Base-by-base conservation (phyloP, 2,888 invertebrate genomes). In the Andrena dorsata region DNA sequence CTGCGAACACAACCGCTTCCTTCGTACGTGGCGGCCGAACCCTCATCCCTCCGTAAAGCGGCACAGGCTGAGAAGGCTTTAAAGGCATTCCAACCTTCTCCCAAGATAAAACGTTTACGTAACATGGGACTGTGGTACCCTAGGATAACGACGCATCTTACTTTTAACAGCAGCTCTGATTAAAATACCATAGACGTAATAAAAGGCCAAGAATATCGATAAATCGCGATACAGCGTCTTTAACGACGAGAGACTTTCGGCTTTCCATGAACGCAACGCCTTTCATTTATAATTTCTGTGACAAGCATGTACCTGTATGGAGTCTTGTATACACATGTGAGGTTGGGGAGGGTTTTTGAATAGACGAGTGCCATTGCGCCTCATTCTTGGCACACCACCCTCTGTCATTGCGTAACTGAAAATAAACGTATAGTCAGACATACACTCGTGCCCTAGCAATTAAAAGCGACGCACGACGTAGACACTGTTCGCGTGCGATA, bases 271-370 rank as follows among this genome's bases (percentile, higher is more conserved):
- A 20, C 2, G 7, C 49, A 7, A 49, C 2, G 20, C 6, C 16
- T 32, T 68, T 30, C 10, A n/a, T 20, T 13, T 20, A 51, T 28
- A 51, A 23, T 23, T 23, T 8, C 0, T 5, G n/a, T 5, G 5
- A 63, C 4, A 16, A 28, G 2, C 13, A 2, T 41, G 35, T 82
- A 92, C 93, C 91, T 90, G 90, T 92, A 96, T 95, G 63, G 86
- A 92, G 84, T 94, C 94, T 86, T 92, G 92, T 84, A 94, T 94
- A 93, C 97, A 97, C 96, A 97, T 96, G 93, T 96, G 96, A 13
- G 97, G 97, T 86, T 97, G 96, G 1, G 97, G 97, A 66, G 96
- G 96, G 93, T 96, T 96, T 92, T 96, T 96, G 87, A 96, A 97
- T 90, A 96, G 95, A 73, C 96, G 95, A 92, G 92, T 86, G 49